Evolutionary conservation across 2,888 invertebrate species (phyloP), one percentile per base, ranked within the genome.

Genomic region (Chironomus riparius): DNA sequence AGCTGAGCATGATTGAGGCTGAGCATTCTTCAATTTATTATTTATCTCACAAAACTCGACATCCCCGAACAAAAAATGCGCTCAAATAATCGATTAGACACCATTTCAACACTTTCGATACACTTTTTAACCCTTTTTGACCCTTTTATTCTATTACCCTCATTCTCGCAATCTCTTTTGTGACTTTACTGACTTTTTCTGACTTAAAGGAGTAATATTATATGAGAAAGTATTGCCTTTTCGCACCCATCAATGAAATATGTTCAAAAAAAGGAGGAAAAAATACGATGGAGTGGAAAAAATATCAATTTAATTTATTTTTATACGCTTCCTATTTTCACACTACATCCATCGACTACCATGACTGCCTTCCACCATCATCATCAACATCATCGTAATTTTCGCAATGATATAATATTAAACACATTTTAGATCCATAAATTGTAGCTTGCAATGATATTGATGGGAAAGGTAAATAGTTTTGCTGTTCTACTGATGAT

Each of bases 391-490:
- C 38, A 38, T 38, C 38, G 38, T 38, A 38, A 38, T 38, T 38
- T 38, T 38, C 38, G 38, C 38, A 38, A 38, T 38, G 38, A 38
- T 38, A 38, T 38, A 38, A 38, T 38, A 38, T 38, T 38, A 38
- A 38, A 38, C 38, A 38, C 38, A 38, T 38, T 38, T 38, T 38
- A 38, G 10, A 38, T 38, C 38, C 38, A 38, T 38, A 38, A 15
- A 56, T 56, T 56, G 56, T 18, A 56, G 7, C 56, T 56, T 56
- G 56, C 15, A 56, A 56, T 50, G 50, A 50, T 50, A n/a, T n/a
- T 50, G 62, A 62, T 62, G 62, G 62, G 65, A 22, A 65, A 65
- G 13, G 22, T 65, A 65, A 65, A 65, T 65, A 65, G 21, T 65
- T 65, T 7, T 38, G 38, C 38, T 38, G 38, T 38, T 38, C 10